Evolutionary conservation across 92 coral and sea anemone genomes (phyloP).

Genomic region (Scolanthus callimorphus): DNA sequence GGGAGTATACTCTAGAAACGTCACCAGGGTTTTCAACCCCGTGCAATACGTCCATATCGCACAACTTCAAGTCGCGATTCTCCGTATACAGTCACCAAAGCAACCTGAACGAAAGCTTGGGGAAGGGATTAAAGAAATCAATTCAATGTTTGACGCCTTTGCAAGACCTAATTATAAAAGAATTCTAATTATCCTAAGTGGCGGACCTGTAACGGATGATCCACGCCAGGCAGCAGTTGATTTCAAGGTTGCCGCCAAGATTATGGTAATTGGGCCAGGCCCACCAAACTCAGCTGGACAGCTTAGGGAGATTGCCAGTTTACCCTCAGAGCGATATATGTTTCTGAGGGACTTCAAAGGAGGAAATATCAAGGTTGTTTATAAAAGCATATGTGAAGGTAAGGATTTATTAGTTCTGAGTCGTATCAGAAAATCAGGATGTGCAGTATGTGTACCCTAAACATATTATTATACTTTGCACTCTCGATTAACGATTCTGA

Average conservation of each 20-base stretch:
- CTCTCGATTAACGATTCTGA: no score
- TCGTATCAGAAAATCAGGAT: no score
- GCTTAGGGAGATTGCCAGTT: not conserved
- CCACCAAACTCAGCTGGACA: not conserved
- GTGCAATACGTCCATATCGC: not conserved
- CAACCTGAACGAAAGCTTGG: not conserved
- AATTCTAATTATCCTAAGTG: not conserved
- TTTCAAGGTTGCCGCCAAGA: not conserved
- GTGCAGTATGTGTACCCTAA: no score
- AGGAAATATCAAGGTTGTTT: not conserved
- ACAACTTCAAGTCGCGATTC: not conserved
- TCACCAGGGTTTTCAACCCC: not conserved
- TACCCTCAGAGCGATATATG: not conserved
- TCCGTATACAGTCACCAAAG: not conserved
- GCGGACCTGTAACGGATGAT: not conserved
- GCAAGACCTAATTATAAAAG: not conserved
- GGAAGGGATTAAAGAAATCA: not conserved
- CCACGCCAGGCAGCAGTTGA: not conserved
- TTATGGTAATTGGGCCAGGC: not conserved
- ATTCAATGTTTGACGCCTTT: not conserved
- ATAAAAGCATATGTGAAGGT: constrained; percentile 1
- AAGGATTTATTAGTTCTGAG: not conserved
- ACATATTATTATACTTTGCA: no score
- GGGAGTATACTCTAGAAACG: not conserved
- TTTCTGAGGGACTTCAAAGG: not conserved